Evolutionary conservation across 2,888 invertebrate genomes (phyloP), one percentile per base, ranked within the genome.

Genomic region (Mythimna albipuncta): DNA sequence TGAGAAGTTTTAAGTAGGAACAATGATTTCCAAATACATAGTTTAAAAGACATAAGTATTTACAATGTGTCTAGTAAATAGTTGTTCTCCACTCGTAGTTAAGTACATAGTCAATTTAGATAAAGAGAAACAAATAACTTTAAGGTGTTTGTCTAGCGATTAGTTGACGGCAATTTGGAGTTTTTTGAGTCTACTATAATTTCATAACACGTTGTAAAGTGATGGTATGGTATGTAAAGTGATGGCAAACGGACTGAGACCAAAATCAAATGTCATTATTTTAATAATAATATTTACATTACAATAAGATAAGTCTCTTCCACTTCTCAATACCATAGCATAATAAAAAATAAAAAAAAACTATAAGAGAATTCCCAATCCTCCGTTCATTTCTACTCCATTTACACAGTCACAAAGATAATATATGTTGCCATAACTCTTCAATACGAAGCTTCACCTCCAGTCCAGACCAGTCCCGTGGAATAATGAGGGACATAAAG

Each of bases 401-500:
- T 57, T 64, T 57, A 47, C 50, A 41, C 64, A 62, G 26, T 57
- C 57, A 75, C 26, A 62, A n/a, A 62, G 50, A 68, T n/a, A 59
- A 62, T 58, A 66, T 69, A 61, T 62, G n/a, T 52, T 50, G 26
- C 26, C 62, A 76, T 80, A 62, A 67, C 21, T 72, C 59, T 38
- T 64, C 21, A 41, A 59, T 77, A 83, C 81, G 72, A 73, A n/a
- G 66, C 76, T 71, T 77, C 76, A 81, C 81, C 41, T 75, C 65
- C 41, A 64, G 61, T 63, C 52, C 59, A 72, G 66, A 73, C 62
- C 59, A 73, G 63, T 65, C 72, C 62, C 70, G 16, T n/a, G 32
- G 66, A 76, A 71, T 84, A 85, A 84, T 71, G 81, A 85, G 77
- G 74, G 64, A 47, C 75, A 75, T 82, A 85, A 83, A 87, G 74